Conservation (phyloP, 2,888 invertebrate genomes). For the Andrena minutula region DNA sequence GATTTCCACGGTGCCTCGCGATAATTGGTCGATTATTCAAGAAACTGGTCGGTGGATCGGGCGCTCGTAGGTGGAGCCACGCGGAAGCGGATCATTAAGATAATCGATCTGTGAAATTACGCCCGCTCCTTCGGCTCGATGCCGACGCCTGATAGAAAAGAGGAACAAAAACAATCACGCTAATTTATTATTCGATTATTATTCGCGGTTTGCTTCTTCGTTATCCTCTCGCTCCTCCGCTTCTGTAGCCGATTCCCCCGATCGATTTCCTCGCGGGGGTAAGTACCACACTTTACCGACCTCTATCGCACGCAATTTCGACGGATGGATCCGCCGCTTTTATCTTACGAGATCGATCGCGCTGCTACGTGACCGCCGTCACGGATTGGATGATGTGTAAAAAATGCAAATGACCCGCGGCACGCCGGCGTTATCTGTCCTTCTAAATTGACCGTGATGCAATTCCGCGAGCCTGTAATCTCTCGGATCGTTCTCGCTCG, state of each 20-base stretch:
- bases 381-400: conserved; percentile 19
- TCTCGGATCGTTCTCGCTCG: conserved; percentile 17
- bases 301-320: background rate
- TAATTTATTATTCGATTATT: conserved; percentile 31
- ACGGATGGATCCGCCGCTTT: background rate
- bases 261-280: background rate
- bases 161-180: background rate
- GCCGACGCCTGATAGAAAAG: conserved; percentile 23
- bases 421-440: background rate
- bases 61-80: conserved; percentile 41
- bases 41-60: conserved; percentile 31
- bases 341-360: conserved; percentile 18
- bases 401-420: conserved; percentile 35
- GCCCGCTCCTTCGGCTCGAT: conserved; percentile 29
- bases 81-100: conserved; percentile 59
- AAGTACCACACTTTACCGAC: no score
- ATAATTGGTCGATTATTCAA: conserved; percentile 50
- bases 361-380: conserved; percentile 50
- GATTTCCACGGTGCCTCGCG: conserved; percentile 27
- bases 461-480: conserved; percentile 12
- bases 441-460: conserved; percentile 37
- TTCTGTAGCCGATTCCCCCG: background rate
- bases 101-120: conserved; percentile 54
- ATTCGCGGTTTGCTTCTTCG: background rate
- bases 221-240: background rate